Evolutionary conservation across 2,888 invertebrate genomes (phyloP), one percentile per base, ranked within the genome.

Genomic region (Drosophila picticornis): DNA sequence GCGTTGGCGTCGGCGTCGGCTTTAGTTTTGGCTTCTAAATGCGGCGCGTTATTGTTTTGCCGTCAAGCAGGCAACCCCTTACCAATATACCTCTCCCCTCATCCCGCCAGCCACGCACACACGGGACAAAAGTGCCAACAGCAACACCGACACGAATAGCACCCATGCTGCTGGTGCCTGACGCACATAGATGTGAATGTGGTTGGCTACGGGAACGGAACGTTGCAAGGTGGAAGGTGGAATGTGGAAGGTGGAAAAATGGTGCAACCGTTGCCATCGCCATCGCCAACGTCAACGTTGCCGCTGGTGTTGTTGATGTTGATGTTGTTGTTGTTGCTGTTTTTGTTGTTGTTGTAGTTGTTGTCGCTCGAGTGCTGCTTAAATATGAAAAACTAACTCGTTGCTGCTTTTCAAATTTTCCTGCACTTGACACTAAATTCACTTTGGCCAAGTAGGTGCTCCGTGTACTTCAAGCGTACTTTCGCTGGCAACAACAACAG

Each of bases 361-460:
- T 74, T 74, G 77, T 50, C 51, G 52, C 60, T 67, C 60, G 70
- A 86, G 86, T 88, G 86, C 86, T 90, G 89, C 89, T 86, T 86
- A 86, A 90, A 86, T 86, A 86, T 88, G 84, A 90, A 90, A 86
- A 86, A 88, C 90, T 86, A 86, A 90, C 90, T 90, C 89, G 81
- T 77, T 66, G 89, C 81, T 86, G 86, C 86, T 86, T 81, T 86
- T 83, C 87, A 81, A 84, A 90, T 90, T 90, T 88, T 81, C 71
- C 86, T 90, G 87, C 87, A 90, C 86, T 86, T 86, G 90, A 86
- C 86, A 86, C 90, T 90, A 90, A 86, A 86, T 86, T 86, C 90
- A 86, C 86, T 86, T 86, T 86, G 89, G 87, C 84, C 89, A 90
- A 90, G 86, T 86, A 77, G 89, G 84, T 90, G 87, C 89, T 90